A percentile compares a stretch with the other conserved stretches of the same genome.
Conservation (phyloP, 2,888 invertebrate genomes). For the Mesochorus sp. region DNA sequence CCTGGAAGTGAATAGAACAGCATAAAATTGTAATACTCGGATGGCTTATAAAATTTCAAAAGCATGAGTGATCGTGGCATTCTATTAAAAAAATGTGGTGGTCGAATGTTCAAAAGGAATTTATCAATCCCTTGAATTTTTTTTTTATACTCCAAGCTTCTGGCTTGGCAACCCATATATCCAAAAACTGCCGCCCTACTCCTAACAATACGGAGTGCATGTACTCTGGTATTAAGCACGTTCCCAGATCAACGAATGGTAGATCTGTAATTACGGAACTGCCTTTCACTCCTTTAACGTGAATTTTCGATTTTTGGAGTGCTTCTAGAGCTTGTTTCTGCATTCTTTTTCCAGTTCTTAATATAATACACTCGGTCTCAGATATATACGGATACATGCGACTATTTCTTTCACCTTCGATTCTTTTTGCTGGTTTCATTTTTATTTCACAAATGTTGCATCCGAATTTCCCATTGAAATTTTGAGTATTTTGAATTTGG, state of each 20-base stretch:
- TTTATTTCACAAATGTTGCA: conserved; percentile 57
- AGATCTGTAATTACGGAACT: conserved; percentile 41
- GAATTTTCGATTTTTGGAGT: neutral
- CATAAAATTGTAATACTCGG: conserved; percentile 62
- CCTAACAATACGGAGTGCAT: conserved; percentile 64
- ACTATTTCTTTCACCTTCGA: conserved; percentile 19
- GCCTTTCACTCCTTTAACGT: conserved; percentile 53
- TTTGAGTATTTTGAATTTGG: conserved; percentile 47
- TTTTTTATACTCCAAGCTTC: conserved; percentile 61
- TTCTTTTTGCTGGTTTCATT: conserved; percentile 37
- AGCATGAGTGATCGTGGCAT: conserved; percentile 37
- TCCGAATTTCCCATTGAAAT: conserved; percentile 56
- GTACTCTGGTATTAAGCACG: conserved; percentile 61
- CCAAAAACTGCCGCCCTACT: conserved; percentile 45
- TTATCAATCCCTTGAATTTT: conserved; percentile 40
- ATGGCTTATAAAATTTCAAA: conserved; percentile 60
- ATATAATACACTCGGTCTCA: neutral
- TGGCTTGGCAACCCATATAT: conserved; percentile 35
- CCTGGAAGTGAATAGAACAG: conserved; percentile 64
- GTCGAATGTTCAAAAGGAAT: conserved; percentile 49
- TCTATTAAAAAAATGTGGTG: conserved; percentile 53
- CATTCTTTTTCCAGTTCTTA: conserved; percentile 53
- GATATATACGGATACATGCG: conserved; percentile 49
- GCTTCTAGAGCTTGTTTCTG: conserved; percentile 34
- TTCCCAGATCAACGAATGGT: conserved; percentile 57